Evolutionary conservation across 2,113 vertebrate genomes (phyloP), one percentile per base, ranked within the genome.

Genomic region (Bolborhynchus lineola): DNA sequence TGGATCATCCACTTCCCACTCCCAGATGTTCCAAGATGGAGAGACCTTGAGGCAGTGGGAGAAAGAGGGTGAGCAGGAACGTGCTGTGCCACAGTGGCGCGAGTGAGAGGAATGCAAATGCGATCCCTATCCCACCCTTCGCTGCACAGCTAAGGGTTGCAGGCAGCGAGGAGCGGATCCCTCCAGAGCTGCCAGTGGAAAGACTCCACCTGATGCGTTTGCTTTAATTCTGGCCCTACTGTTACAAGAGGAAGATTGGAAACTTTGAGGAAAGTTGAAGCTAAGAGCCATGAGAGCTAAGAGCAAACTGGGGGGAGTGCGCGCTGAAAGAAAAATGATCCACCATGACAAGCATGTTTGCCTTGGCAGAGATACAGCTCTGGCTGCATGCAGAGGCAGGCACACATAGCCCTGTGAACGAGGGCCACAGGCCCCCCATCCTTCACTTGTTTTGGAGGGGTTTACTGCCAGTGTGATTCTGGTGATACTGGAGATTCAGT

Each of bases 251-350:
- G 46, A 89, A 76, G 62, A 57, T 2, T 82, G 94, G 95, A 94
- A 96, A 96, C 86, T 68, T 1, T 90, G 94, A 96, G 88, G 59
- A 60, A 92, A 88, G 29, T 75, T 93, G 47, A 67, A 90, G 68
- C 29, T 80, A 50, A 60, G 46, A 94, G 64, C 53, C 29, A 1
- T 68, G 87, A 75, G 60, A 91, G 33, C 33, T 59, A 88, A 59
- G 46, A 95, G 19, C 10, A 15, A 91, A 86, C 16, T n/a, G 31
- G 60, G 49, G 46, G 46, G 55, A 91, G 70, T 7, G 14, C 18
- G 12, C 2, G 13, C 81, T 79, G 91, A 57, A 82, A 92, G 82
- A 87, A 94, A 62, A 76, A 86, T 37, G 79, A 80, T 55, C 64
- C 47, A 29, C 59, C 8, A 4, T 57, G 88, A 86, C 63, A 86